Evolutionary conservation across 2,888 invertebrate genomes (phyloP).

Genomic region (Eristalis pertinax): DNA sequence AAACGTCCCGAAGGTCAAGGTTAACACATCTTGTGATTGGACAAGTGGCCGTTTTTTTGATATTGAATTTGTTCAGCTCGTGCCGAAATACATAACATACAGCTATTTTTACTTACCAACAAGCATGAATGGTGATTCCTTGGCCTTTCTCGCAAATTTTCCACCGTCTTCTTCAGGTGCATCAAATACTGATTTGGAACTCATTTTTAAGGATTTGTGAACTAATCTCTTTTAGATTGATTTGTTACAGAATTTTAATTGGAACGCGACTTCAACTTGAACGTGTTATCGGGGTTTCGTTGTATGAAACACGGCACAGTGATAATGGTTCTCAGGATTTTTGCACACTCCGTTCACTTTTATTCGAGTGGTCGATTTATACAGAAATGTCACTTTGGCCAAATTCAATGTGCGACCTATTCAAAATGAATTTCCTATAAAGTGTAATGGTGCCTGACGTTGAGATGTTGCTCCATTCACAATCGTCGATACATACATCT

Average conservation of each 20-base stretch:
- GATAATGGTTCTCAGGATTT: neutral
- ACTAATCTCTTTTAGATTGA: neutral
- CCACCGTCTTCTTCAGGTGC: slow-evolving; percentile 75
- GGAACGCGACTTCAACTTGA: neutral
- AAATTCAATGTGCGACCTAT: neutral
- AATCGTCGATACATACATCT: neutral
- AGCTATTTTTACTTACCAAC: slow-evolving; percentile 83
- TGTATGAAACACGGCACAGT: neutral
- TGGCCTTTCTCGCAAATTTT: slow-evolving; percentile 86
- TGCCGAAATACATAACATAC: neutral
- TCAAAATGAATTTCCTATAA: neutral
- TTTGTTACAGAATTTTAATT: neutral
- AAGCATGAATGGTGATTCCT: slow-evolving; percentile 88
- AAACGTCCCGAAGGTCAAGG: slow-evolving; percentile 50
- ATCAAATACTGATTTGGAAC: slow-evolving; percentile 79
- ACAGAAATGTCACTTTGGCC: slow-evolving; percentile 7
- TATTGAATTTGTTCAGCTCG: slow-evolving; percentile 27
- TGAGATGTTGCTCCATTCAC: neutral
- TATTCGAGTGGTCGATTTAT: slow-evolving; percentile 9
- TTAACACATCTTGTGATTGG: slow-evolving; percentile 19
- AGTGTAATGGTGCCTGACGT: neutral
- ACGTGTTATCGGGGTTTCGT: neutral
- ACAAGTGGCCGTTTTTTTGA: slow-evolving; percentile 7
- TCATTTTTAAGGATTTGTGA: slow-evolving; percentile 73
- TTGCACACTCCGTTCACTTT: slow-evolving; percentile 10